A percentile compares a stretch with the other conserved stretches of the same genome.
phyloP scores from a whole-genome alignment of 2,113 vertebrate genomes.

The Anhinga anhinga region DNA sequence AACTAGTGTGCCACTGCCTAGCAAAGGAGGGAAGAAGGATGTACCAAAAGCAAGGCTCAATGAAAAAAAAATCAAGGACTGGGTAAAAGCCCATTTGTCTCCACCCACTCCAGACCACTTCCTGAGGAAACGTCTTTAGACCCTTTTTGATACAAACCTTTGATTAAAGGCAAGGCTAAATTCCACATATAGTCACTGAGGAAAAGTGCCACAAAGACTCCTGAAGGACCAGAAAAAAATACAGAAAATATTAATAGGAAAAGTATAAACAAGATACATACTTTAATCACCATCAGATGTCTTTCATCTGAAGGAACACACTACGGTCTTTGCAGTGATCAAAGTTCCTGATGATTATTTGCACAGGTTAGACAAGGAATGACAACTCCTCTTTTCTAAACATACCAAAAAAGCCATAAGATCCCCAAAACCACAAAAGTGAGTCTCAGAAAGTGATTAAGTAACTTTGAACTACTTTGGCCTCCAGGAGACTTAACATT shows the following conservation, averaged over 20 bases:
- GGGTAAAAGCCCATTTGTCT: not conserved
- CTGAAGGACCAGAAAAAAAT: not conserved
- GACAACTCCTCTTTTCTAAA: slow-evolving; percentile 48
- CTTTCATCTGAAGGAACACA: slow-evolving; percentile 33
- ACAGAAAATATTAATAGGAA: not conserved
- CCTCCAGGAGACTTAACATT: slow-evolving; percentile 21
- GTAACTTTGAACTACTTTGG: slow-evolving; percentile 33
- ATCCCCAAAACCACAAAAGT: slow-evolving; percentile 25
- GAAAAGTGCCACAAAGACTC: not conserved
- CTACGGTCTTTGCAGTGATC: not conserved
- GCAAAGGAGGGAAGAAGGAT: not conserved
- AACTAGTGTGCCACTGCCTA: not conserved
- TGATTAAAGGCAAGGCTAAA: not conserved
- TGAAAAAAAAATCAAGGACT: not conserved
- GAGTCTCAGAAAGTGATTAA: slow-evolving; percentile 52
- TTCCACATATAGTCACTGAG: not conserved
- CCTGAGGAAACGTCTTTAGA: not conserved
- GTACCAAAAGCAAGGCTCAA: not conserved
- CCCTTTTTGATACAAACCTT: not conserved
- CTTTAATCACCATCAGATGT: not conserved
- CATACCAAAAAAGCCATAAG: not conserved
- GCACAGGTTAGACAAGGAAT: slow-evolving; percentile 45
- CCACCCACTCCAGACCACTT: not conserved
- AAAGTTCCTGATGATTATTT: slow-evolving; percentile 55
- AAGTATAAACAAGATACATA: slow-evolving; percentile 33